Evolutionary conservation across 2,888 invertebrate species (phyloP).

Genomic region (Protodeltote pygarga): DNA sequence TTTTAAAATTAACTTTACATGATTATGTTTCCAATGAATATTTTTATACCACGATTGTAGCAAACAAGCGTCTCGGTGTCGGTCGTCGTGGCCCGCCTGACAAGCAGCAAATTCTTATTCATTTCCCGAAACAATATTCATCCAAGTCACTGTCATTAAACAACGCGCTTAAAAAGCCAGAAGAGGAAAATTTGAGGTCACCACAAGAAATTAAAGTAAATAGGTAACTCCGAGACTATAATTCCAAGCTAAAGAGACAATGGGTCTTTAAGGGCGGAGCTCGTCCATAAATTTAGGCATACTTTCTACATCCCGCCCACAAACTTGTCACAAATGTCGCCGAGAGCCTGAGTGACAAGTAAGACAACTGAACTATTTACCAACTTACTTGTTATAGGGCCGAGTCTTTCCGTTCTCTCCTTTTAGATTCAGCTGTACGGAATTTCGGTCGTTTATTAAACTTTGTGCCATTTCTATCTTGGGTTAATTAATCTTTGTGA

Average conservation of each 20-base stretch:
- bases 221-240: slow-evolving; percentile 44
- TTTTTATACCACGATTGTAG: no score
- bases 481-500: no score
- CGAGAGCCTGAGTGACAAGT: slow-evolving; percentile 42
- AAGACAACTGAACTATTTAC: slow-evolving; percentile 28
- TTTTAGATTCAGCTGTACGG: background rate
- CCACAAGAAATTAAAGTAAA: slow-evolving; percentile 45
- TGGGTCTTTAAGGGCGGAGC: slow-evolving; percentile 50
- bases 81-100: no score
- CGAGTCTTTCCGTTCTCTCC: slow-evolving; percentile 2
- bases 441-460: background rate
- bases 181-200: slow-evolving; percentile 35
- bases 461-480: background rate
- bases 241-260: slow-evolving; percentile 45
- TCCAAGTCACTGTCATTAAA: slow-evolving; percentile 22
- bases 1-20: no score
- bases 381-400: slow-evolving; percentile 6
- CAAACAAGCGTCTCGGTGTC: no score
- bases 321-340: slow-evolving; percentile 47
- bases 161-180: slow-evolving; percentile 17
- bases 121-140: slow-evolving; percentile 29
- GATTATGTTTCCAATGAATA: no score
- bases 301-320: slow-evolving; percentile 58
- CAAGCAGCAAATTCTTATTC: slow-evolving; percentile 17
- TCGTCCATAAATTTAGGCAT: slow-evolving; percentile 55